Base-by-base conservation (phyloP, 1,140 invertebrate genomes). In the Goniozus legneri region DNA sequence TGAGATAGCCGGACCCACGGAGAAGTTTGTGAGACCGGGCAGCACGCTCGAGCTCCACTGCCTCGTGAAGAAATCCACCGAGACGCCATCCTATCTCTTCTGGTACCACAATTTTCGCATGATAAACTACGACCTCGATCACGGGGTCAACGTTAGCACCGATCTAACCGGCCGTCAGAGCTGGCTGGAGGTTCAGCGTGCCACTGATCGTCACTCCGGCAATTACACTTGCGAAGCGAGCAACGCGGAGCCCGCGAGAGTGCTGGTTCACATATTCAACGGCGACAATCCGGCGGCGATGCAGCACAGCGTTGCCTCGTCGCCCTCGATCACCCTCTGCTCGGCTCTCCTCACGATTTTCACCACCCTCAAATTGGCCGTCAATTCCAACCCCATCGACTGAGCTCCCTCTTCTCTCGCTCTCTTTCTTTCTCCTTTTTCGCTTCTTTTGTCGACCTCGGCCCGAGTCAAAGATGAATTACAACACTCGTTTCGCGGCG, bases 21-120 rank as follows among this genome's bases (percentile, higher is more conserved):
- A 93, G 68, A 89, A 92, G 61, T 91, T 89, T 67, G 83, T 93
- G 44, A 89, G 91, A 59, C 87, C 88, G 32, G 90, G 90, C 3
- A 91, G 88, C 22, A 86, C 86, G 54, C 71, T 94, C 50, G 81
- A 87, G 42, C 77, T 94, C 21, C 84, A 86, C 39, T 94, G 91
- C 62, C 80, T 82, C 34, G 84, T 93, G 7, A 81, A 85, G 56
- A 84, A 89, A 52, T 89, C 88, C 36, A 92, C 90, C 2, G 88
- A 91, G 62, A 82, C 83, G 2, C 88, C 89, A 1, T 84, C 85
- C 8, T 93, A 86, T 64, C 82, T 93, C 27, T 92, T 92, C 78
- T 93, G 90, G 91, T 94, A 91, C 73, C 91, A 92, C 72, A 89
- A 91, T 67, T 86, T 87, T 58, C 79, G 88, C 45, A 91, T 92